Conservation (phyloP, 2,888 invertebrate genomes). For the Dicycla oo region DNA sequence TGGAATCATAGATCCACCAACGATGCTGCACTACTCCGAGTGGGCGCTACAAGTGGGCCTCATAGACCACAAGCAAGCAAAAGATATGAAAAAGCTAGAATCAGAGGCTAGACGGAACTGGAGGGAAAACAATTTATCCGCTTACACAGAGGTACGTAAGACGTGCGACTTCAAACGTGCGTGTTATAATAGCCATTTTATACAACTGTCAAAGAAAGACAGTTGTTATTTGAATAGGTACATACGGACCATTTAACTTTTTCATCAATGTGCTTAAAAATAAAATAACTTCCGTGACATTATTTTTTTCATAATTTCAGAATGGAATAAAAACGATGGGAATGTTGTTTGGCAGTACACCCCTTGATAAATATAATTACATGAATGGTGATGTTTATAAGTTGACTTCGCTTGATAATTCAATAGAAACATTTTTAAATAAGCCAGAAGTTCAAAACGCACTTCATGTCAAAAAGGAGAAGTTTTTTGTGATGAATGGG, state of each 20-base stretch:
- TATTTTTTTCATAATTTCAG: slow-evolving; percentile 3
- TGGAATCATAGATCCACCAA: slow-evolving; percentile 26
- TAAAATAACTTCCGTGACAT: too few species aligned
- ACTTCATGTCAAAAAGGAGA: slow-evolving; percentile 14
- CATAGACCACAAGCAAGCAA: slow-evolving; percentile 46
- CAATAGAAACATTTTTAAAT: slow-evolving; percentile 24
- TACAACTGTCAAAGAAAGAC: too few species aligned
- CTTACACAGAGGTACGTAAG: not conserved
- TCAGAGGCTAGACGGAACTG: slow-evolving; percentile 13
- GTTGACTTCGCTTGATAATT: not conserved
- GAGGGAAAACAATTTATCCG: not conserved
- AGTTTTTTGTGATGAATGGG: not conserved
- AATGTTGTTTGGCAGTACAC: not conserved
- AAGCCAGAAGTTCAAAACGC: slow-evolving; percentile 20
- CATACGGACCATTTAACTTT: too few species aligned
- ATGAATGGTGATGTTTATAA: not conserved
- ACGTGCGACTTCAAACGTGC: too few species aligned
- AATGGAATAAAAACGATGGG: not conserved
- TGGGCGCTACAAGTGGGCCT: slow-evolving; percentile 51
- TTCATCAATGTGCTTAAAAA: too few species aligned
- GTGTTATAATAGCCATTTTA: too few species aligned
- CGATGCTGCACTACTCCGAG: slow-evolving; percentile 25
- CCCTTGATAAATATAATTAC: slow-evolving; percentile 17
- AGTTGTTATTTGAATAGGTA: too few species aligned
- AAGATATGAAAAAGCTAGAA: slow-evolving; percentile 12